phyloP scores from a whole-genome alignment of 1,140 invertebrate genomes.

The Apis florea region DNA sequence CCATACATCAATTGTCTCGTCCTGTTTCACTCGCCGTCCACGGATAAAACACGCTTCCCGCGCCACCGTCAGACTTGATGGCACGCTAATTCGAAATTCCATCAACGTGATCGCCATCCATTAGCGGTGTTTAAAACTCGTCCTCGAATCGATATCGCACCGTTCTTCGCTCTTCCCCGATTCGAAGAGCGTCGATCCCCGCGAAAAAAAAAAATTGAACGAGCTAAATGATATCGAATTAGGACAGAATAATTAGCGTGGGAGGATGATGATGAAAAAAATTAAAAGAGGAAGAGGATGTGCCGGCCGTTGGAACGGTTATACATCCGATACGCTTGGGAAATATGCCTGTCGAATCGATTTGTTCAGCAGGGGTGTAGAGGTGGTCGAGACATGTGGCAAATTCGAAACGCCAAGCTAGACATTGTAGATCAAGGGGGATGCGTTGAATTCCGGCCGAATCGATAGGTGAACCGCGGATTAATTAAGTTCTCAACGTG shows the following conservation, averaged over 20 bases:
- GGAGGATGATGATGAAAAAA: neutral
- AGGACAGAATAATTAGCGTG: neutral
- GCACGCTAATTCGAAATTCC: conserved; percentile 25
- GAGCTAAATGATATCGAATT: neutral
- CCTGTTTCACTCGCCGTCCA: neutral
- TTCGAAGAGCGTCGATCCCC: neutral
- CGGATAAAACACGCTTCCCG: neutral
- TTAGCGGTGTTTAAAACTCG: conserved; percentile 10
- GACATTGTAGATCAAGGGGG: conserved; percentile 9
- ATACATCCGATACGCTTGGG: conserved; percentile 42
- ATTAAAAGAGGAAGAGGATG: too few species aligned
- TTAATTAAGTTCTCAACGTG: conserved; percentile 33
- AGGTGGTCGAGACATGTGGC: conserved; percentile 17
- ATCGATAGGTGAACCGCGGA: conserved; percentile 33
- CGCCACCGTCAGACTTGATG: neutral
- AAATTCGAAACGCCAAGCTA: conserved; percentile 48
- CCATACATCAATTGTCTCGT: neutral
- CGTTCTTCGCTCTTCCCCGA: neutral
- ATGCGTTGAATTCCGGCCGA: conserved; percentile 42
- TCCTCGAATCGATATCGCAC: neutral
- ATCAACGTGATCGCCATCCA: conserved; percentile 10
- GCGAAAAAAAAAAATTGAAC: neutral
- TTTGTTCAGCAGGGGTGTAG: neutral
- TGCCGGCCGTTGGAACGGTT: too few species aligned
- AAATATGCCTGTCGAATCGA: conserved; percentile 54